phyloP scores from a whole-genome alignment of 2,888 invertebrate species.

The Synanthedon tipuliformis region DNA sequence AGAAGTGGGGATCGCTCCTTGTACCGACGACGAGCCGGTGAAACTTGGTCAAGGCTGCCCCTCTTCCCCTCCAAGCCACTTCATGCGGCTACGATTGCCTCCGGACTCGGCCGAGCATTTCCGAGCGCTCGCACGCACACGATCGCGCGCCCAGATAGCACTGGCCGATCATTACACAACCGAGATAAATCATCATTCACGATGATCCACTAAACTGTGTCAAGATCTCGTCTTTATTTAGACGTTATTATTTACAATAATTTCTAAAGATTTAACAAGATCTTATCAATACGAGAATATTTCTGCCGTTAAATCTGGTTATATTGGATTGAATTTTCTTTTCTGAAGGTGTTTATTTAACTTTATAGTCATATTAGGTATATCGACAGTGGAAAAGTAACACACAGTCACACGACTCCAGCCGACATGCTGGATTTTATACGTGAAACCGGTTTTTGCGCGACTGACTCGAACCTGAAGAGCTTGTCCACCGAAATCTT shows the following conservation, averaged over 20 bases:
- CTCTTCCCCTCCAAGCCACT: constrained; percentile 28
- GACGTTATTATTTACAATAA: constrained; percentile 10
- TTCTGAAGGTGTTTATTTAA: too few species aligned
- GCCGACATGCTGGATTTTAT: constrained; percentile 19
- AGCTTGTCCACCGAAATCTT: constrained; percentile 46
- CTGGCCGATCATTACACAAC: constrained; percentile 48
- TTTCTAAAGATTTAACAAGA: neutral
- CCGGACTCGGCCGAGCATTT: constrained; percentile 42
- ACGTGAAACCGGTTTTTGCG: constrained; percentile 26
- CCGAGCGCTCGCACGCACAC: constrained; percentile 37
- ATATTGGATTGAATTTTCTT: too few species aligned
- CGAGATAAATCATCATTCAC: constrained; percentile 57
- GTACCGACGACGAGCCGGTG: constrained; percentile 59
- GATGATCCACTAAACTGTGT: constrained; percentile 57
- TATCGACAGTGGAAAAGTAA: too few species aligned
- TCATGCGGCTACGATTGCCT: constrained; percentile 22
- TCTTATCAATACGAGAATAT: too few species aligned
- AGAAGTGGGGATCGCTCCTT: constrained; percentile 66
- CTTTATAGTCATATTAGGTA: too few species aligned
- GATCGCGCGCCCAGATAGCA: constrained; percentile 48
- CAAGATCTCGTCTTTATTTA: constrained; percentile 49
- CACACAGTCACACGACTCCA: constrained; percentile 5
- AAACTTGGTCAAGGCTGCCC: constrained; percentile 68
- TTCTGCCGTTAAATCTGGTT: too few species aligned
- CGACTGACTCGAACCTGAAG: constrained; percentile 28